Evolutionary conservation across 1,140 invertebrate genomes (phyloP), one percentile per base, ranked within the genome.

Genomic region (Bombyx mandarina): DNA sequence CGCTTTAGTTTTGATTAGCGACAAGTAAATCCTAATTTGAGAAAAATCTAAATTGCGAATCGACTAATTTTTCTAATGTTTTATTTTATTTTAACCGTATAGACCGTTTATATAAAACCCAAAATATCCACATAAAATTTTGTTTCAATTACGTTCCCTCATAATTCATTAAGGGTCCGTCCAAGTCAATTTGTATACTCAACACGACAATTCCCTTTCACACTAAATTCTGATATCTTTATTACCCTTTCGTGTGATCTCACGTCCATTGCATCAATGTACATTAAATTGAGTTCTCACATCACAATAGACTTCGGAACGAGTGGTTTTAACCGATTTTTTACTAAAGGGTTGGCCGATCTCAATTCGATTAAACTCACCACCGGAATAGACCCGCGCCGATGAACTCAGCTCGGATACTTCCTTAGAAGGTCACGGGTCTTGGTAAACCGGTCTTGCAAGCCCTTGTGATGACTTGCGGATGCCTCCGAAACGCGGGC

Each of bases 291-390:
- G 77, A 86, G 82, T 86, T 84, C 80, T 86, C 83, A 83, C 77
- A 82, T 78, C 70, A 86, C 83, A 85, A 86, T 82, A 62, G 69
- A 44, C 71, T 57, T 58, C 69, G 66, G 74, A 82, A 77, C 67
- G 73, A 81, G 74, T 75, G 73, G 75, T 74, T 81, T 82, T 76
- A 80, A 77, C 73, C 69, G 67, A 73, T 81, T 86, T 86, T 85
- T 86, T 83, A 82, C 71, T 74, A 83, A 84, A 86, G 82, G 82
- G 83, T 83, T 86, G 79, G 69, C 75, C 78, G 80, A 81, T 81
- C 83, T 82, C 82, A 79, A 86, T 84, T 85, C 74, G 81, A 86
- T 86, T 85, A 82, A 73, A 63, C 61, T 71, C 59, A 70, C 80
- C 79, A 77, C 60, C 55, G 52, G 61, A 45, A 61, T 63, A 65